Evolutionary conservation across 2,888 invertebrate genomes (phyloP).

Genomic region (Sisyra terminalis): DNA sequence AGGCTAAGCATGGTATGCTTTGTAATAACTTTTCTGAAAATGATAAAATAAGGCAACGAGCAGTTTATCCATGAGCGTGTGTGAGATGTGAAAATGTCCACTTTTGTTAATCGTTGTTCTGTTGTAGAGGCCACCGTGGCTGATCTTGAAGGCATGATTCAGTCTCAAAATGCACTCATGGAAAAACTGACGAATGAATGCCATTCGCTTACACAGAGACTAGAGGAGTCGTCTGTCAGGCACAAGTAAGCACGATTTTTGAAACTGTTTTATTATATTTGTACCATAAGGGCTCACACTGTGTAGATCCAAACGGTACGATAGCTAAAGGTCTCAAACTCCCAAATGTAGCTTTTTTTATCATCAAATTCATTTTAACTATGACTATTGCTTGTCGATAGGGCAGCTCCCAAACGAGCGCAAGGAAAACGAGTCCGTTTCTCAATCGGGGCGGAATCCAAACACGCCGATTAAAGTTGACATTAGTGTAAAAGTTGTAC

Average conservation of each 20-base stretch:
- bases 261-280: slow-evolving; percentile 1
- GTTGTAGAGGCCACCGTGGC: slow-evolving; percentile 74
- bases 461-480: slow-evolving; percentile 51
- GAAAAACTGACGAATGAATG: slow-evolving; percentile 81
- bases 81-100: slow-evolving; percentile 4
- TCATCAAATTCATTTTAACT: not conserved
- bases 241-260: slow-evolving; percentile 57
- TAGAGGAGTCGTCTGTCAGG: slow-evolving; percentile 74
- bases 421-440: slow-evolving; percentile 28
- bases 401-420: slow-evolving; percentile 7
- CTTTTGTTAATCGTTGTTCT: slow-evolving; percentile 11
- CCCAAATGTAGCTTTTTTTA: too few species aligned
- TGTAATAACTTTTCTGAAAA: slow-evolving; percentile 12
- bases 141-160: slow-evolving; percentile 79
- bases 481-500: slow-evolving; percentile 58
- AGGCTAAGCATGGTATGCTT: slow-evolving; percentile 60
- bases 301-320: not conserved
- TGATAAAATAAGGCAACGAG: not conserved
- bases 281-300: slow-evolving; percentile 7
- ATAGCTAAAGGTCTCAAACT: too few species aligned
- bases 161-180: slow-evolving; percentile 84
- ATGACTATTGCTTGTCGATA: slow-evolving; percentile 8
- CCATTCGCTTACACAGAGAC: slow-evolving; percentile 74
- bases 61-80: slow-evolving; percentile 34
- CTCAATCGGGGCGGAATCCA: slow-evolving; percentile 19